Conservation (phyloP, 2,797 vertebrate genomes). For the Typhlichthys subterraneus region DNA sequence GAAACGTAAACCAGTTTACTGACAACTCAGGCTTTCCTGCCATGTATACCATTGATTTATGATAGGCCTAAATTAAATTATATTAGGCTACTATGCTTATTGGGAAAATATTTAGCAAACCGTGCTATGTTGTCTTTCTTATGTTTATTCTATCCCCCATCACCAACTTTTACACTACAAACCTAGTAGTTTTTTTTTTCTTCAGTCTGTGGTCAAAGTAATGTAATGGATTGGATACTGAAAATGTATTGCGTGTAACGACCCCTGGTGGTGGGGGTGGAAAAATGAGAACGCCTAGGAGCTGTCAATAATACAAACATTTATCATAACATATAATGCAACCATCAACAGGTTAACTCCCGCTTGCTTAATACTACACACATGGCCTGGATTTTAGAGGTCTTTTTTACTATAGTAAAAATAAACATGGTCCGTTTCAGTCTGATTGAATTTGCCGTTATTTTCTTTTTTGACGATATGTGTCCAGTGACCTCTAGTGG, state of each 20-base stretch:
- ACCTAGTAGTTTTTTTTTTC: neutral
- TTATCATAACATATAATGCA: no score
- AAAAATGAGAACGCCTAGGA: neutral
- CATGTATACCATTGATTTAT: constrained; percentile 35
- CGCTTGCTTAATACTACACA: neutral
- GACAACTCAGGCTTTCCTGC: constrained; percentile 56
- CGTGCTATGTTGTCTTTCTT: neutral
- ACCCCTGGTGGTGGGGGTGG: neutral
- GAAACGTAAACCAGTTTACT: constrained; percentile 43
- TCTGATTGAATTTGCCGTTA: constrained; percentile 10
- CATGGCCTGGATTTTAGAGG: constrained; percentile 13
- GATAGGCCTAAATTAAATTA: constrained; percentile 3
- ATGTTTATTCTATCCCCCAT: neutral
- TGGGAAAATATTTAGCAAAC: neutral
- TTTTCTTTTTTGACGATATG: neutral
- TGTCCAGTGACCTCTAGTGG: constrained; percentile 6
- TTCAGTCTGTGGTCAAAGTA: neutral
- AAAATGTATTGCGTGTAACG: constrained; percentile 4
- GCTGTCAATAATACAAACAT: no score
- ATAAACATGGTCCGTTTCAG: constrained; percentile 25
- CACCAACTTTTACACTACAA: neutral
- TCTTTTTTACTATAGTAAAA: constrained; percentile 45
- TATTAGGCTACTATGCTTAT: constrained; percentile 8
- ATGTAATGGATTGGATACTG: constrained; percentile 18
- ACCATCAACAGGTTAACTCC: neutral